These are phyloP conservation scores for Cercocebus atys DNA, from an alignment of 2,113 vertebrate genomes.

Conservation along the genomic window DNA sequence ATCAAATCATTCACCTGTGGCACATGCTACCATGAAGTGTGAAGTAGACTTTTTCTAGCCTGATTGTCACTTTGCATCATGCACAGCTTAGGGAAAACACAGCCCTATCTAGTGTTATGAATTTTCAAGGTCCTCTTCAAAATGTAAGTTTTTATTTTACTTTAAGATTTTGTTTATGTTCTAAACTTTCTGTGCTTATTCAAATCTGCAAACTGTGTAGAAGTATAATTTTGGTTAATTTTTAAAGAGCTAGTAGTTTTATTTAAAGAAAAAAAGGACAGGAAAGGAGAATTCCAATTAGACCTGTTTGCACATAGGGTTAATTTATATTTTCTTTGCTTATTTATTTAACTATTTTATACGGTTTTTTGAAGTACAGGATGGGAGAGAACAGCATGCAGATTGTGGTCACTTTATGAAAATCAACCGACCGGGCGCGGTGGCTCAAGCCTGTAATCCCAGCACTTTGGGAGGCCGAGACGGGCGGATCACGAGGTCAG, in stretches of 20 bases:
- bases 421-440: not conserved
- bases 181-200: not conserved
- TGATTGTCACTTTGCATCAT: not conserved
- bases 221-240: not conserved
- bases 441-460: too few species aligned
- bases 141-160: not conserved
- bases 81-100: not conserved
- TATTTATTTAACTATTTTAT: too few species aligned
- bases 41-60: not conserved
- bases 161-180: not conserved
- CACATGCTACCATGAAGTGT: not conserved
- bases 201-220: not conserved
- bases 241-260: not conserved
- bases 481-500: too few species aligned
- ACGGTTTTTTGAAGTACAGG: not conserved
- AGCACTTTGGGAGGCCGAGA: too few species aligned
- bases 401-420: not conserved
- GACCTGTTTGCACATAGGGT: not conserved
- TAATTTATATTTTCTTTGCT: not conserved
- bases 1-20: not conserved
- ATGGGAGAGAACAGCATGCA: not conserved
- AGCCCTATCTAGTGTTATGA: not conserved
- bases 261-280: not conserved
- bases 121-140: not conserved
- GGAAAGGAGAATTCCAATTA: not conserved